Percentiles rank a stretch among this genome's conserved stretches.
Evolutionary conservation across 2,888 invertebrate species (phyloP).

Genomic region (Tiliacea aurago): DNA sequence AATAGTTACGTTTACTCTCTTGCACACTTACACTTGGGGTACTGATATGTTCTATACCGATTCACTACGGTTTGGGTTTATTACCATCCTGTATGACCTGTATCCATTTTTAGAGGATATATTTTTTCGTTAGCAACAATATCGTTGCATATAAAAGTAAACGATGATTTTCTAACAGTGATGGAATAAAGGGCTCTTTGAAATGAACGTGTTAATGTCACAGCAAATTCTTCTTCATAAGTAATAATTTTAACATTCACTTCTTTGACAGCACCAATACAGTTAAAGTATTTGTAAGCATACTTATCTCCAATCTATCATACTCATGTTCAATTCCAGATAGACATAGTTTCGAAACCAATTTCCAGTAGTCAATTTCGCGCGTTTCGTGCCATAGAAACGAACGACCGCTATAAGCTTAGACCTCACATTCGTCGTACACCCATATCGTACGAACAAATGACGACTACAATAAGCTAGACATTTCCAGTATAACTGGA

Average conservation of each 20-base stretch:
- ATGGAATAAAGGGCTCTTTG: neutral
- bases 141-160: neutral
- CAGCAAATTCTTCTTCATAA: neutral
- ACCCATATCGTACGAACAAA: conserved; percentile 41
- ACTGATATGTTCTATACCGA: too few relatives aligned
- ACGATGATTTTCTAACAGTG: neutral
- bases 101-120: neutral
- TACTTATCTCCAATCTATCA: conserved; percentile 3
- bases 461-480: neutral
- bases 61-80: neutral
- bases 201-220: neutral
- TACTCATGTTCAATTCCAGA: conserved; percentile 41
- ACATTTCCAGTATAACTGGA: neutral
- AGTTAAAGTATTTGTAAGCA: conserved; percentile 13
- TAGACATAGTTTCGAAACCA: conserved; percentile 47
- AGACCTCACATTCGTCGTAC: conserved; percentile 46
- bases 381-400: conserved; percentile 62
- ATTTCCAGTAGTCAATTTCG: conserved; percentile 65
- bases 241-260: neutral
- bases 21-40: too few relatives aligned
- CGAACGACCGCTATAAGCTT: conserved; percentile 66
- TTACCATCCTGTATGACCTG: too few relatives aligned
- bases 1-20: too few relatives aligned
- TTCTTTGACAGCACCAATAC: neutral
- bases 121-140: neutral